A percentile compares a stretch with the other conserved stretches of the same genome.
Evolutionary conservation across 2,888 invertebrate genomes (phyloP).

Genomic region (Macrosiphum euphorbiae): DNA sequence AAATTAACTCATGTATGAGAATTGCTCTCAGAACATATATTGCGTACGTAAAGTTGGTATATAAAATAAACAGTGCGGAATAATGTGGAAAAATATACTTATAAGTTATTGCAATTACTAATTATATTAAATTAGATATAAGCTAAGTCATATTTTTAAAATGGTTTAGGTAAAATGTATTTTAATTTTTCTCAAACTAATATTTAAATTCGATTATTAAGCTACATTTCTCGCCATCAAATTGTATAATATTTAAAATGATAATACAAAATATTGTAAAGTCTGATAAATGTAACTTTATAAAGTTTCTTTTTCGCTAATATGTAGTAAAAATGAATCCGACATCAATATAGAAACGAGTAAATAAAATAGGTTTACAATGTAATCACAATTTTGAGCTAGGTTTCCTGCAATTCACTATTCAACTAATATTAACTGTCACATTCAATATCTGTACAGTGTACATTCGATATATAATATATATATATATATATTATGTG

Average conservation of each 20-base stretch:
- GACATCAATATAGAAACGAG: neutral
- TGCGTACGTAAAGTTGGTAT: neutral
- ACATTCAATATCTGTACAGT: slow-evolving; percentile 24
- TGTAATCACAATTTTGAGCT: neutral
- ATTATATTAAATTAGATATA: neutral
- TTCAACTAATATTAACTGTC: slow-evolving; percentile 55
- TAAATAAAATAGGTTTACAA: slow-evolving; percentile 42
- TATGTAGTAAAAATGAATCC: neutral
- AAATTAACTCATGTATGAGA: no score
- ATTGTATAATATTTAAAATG: neutral
- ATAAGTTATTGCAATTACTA: no score
- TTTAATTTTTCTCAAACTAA: neutral
- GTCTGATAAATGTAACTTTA: neutral
- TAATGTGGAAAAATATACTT: neutral
- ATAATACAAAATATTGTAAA: neutral
- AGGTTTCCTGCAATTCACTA: slow-evolving; percentile 25
- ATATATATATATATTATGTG: neutral
- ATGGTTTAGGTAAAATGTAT: neutral
- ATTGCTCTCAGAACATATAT: no score
- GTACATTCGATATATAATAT: neutral
- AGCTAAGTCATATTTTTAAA: neutral
- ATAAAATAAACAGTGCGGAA: neutral
- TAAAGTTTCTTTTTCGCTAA: neutral
- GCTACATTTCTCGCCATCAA: no score
- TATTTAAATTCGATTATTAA: neutral